Conservation (phyloP, 1,140 invertebrate species). For the Drosophila bipectinata region DNA sequence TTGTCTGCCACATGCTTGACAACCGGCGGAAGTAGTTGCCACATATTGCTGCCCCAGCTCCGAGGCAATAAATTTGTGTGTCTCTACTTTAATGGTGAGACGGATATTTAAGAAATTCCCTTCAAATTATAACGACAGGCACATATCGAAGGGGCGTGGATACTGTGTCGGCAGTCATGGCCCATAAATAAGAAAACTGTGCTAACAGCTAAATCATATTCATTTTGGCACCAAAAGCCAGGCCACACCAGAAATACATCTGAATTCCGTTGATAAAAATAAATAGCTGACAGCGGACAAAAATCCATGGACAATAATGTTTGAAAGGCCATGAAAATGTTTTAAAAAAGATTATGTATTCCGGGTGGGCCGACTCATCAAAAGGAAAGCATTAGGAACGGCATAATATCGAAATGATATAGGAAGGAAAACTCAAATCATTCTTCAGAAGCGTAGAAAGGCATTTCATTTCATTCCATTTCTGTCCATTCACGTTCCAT, state of each 20-base stretch:
- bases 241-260: conserved; percentile 27
- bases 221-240: conserved; percentile 25
- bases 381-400: conserved; percentile 8
- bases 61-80: conserved; percentile 44
- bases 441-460: not conserved
- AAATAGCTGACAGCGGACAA: conserved; percentile 26
- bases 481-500: conserved; percentile 25
- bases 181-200: conserved; percentile 59
- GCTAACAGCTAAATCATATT: conserved; percentile 52
- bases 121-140: conserved; percentile 50
- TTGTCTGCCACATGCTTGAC: conserved; percentile 60
- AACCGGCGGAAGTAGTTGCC: conserved; percentile 48
- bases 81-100: conserved; percentile 48
- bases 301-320: conserved; percentile 43
- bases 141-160: conserved; percentile 41
- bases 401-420: not conserved
- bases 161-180: conserved; percentile 63
- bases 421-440: not conserved
- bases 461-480: not conserved
- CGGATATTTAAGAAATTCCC: conserved; percentile 40
- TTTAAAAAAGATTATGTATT: conserved; percentile 49
- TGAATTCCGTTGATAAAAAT: conserved; percentile 34
- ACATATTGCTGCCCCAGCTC: conserved; percentile 27
- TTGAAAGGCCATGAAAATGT: conserved; percentile 52
- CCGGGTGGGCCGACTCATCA: conserved; percentile 59